These are phyloP conservation scores for Centropristis striata DNA, from an alignment of 2,113 vertebrate species.

Conservation along the genomic window DNA sequence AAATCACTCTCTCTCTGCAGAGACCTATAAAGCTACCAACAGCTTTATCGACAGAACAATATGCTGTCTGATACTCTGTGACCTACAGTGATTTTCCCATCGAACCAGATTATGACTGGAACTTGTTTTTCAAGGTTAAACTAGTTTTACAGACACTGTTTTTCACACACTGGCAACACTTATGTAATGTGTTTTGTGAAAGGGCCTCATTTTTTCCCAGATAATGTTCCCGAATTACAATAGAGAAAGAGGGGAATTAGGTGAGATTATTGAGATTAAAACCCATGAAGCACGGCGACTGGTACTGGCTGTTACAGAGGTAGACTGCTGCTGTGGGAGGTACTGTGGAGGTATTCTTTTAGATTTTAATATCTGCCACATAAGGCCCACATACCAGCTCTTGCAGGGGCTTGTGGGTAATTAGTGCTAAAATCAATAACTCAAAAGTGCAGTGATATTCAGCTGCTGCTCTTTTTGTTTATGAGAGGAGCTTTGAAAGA, in stretches of 20 bases:
- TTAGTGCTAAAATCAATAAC: slow-evolving; percentile 75
- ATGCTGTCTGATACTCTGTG: slow-evolving; percentile 42
- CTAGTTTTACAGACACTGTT: slow-evolving; percentile 40
- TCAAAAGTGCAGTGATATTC: slow-evolving; percentile 59
- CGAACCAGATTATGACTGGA: slow-evolving; percentile 61
- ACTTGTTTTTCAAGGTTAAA: slow-evolving; percentile 70
- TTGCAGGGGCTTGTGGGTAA: slow-evolving; percentile 72
- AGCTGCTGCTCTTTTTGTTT: slow-evolving; percentile 45
- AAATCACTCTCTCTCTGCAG: slow-evolving; percentile 29
- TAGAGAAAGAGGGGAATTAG: slow-evolving; percentile 48
- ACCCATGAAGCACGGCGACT: slow-evolving; percentile 45
- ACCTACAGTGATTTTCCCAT: slow-evolving; percentile 54
- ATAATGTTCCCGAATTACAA: slow-evolving; percentile 66
- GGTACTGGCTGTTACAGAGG: slow-evolving; percentile 51
- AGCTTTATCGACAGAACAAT: slow-evolving; percentile 59
- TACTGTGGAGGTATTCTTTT: slow-evolving; percentile 65
- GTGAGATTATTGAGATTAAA: slow-evolving; percentile 74
- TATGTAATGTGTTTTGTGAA: slow-evolving; percentile 50
- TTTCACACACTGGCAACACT: slow-evolving; percentile 39
- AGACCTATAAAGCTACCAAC: slow-evolving; percentile 34
- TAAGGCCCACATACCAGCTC: slow-evolving; percentile 40
- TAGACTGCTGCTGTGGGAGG: slow-evolving; percentile 48
- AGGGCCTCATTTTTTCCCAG: slow-evolving; percentile 50
- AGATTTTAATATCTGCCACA: slow-evolving; percentile 69
- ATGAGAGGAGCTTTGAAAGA: slow-evolving; percentile 17